These are phyloP conservation scores for Clarias laeviceps DNA, from an alignment of 2,797 vertebrate genomes.

Conservation along the genomic window DNA sequence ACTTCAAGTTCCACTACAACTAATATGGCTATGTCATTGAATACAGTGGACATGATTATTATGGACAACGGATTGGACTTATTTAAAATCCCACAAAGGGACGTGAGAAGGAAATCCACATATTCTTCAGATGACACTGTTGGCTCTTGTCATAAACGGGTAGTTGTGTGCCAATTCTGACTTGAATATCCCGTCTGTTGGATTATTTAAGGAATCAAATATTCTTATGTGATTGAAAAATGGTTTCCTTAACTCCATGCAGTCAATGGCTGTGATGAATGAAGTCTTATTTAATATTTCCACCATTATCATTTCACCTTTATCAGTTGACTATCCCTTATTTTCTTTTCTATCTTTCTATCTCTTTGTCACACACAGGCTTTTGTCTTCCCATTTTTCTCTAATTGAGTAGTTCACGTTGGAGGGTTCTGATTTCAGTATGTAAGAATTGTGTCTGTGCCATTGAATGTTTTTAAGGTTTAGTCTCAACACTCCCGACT, in stretches of 20 bases:
- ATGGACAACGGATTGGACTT: constrained; percentile 44
- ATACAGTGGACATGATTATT: constrained; percentile 25
- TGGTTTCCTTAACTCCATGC: constrained; percentile 22
- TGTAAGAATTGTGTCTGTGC: constrained; percentile 8
- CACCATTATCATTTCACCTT: constrained; percentile 34
- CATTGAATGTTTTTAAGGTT: not conserved
- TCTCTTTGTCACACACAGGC: constrained; percentile 10
- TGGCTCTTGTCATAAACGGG: constrained; percentile 21
- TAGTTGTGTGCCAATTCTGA: constrained; percentile 24
- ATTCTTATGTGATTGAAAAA: constrained; percentile 6
- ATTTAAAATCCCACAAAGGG: constrained; percentile 26
- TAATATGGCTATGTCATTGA: constrained; percentile 54
- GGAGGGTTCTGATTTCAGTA: constrained; percentile 12
- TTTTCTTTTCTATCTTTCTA: constrained; percentile 49
- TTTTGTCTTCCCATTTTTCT: constrained; percentile 1
- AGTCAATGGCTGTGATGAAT: constrained; percentile 32
- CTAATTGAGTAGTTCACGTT: not conserved
- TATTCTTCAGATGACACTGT: constrained; percentile 39
- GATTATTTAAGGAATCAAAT: constrained; percentile 37
- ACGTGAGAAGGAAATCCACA: constrained; percentile 18
- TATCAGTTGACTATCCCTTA: constrained; percentile 1
- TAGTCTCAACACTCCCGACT: not conserved
- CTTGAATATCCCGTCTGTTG: constrained; percentile 38
- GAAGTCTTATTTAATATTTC: constrained; percentile 41
- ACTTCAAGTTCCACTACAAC: constrained; percentile 86